Conservation (phyloP, 2,888 invertebrate genomes). For the Steinernema hermaphroditum region DNA sequence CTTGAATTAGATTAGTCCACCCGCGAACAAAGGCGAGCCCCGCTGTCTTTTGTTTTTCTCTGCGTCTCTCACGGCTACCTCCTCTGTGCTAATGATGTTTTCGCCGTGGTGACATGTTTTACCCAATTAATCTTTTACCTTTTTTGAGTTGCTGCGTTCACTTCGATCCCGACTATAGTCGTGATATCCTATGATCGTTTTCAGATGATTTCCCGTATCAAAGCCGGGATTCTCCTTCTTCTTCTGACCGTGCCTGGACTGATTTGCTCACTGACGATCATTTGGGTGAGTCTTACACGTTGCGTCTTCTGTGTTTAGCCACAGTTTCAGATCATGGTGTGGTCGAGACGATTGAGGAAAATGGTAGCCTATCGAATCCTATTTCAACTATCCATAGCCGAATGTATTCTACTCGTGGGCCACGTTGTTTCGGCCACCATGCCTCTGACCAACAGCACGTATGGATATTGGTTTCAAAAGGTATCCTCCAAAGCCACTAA, state of each 20-base stretch:
- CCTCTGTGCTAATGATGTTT: no score
- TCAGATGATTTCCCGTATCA: not conserved
- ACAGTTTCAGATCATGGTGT: not conserved
- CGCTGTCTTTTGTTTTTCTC: no score
- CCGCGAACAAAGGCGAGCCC: no score
- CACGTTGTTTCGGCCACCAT: not conserved
- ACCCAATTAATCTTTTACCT: no score
- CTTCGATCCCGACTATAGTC: no score
- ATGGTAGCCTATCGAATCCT: not conserved
- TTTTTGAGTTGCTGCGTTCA: no score
- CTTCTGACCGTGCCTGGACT: not conserved
- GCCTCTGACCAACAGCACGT: not conserved
- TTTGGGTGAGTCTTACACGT: not conserved
- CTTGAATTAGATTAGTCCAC: no score
- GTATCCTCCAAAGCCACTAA: not conserved
- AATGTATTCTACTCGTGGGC: not conserved
- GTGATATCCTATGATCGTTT: no score
- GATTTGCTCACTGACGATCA: not conserved
- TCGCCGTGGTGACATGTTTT: no score
- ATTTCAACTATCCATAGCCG: not conserved
- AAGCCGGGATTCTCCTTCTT: not conserved
- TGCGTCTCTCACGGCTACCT: no score
- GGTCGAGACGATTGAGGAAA: not conserved
- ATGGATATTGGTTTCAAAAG: slow-evolving; percentile 9
- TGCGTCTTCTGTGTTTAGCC: not conserved